Evolutionary conservation across 2,888 invertebrate species (phyloP).

Genomic region (Lasioglossum calceatum): DNA sequence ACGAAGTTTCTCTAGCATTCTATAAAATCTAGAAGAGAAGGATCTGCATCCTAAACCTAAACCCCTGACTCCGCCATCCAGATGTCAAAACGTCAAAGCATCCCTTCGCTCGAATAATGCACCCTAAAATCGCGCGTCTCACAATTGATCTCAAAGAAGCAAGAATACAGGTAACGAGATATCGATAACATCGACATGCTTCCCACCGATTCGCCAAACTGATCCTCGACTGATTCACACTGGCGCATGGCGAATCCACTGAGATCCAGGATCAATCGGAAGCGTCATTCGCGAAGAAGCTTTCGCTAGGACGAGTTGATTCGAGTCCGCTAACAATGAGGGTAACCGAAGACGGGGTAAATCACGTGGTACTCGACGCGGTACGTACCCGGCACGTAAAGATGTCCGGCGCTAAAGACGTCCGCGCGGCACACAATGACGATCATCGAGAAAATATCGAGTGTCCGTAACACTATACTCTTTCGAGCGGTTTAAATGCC

Average conservation of each 20-base stretch:
- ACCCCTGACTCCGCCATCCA: neutral
- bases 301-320: neutral
- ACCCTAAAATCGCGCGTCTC: neutral
- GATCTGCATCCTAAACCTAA: neutral
- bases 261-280: neutral
- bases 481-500: conserved; percentile 81
- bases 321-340: neutral
- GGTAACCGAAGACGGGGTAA: conserved; percentile 80
- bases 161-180: neutral
- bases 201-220: neutral
- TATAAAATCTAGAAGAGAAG: neutral
- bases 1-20: neutral
- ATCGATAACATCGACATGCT: neutral
- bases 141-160: neutral
- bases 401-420: conserved; percentile 61
- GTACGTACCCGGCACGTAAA: conserved; percentile 69
- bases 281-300: neutral
- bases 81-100: neutral
- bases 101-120: neutral
- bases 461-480: conserved; percentile 84
- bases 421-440: conserved; percentile 78
- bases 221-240: neutral
- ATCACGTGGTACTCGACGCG: conserved; percentile 69
- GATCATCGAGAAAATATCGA: conserved; percentile 84
- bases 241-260: neutral